phyloP scores from a whole-genome alignment of 2,797 vertebrate species.

The Heteromormyrus szaboi region DNA sequence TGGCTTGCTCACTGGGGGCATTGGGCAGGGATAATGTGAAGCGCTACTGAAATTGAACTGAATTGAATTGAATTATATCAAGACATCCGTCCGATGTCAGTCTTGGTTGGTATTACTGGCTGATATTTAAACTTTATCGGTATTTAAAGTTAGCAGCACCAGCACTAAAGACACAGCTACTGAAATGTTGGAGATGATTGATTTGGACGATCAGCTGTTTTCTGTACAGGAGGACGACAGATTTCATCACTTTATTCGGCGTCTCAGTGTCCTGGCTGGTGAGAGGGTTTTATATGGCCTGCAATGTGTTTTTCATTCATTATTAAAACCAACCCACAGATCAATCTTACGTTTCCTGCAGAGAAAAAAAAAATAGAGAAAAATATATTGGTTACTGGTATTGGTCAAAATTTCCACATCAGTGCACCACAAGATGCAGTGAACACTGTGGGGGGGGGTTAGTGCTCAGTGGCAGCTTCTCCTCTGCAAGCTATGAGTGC shows the following conservation, averaged over 20 bases:
- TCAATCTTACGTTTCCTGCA: background rate
- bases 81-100: background rate
- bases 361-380: background rate
- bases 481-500: background rate
- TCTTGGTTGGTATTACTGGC: background rate
- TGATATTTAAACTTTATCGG: background rate
- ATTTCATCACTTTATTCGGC: background rate
- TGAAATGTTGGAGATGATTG: background rate
- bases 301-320: background rate
- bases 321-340: background rate
- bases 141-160: background rate
- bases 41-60: background rate
- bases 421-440: constrained; percentile 6
- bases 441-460: constrained; percentile 26
- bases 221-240: background rate
- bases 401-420: background rate
- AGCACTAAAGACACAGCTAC: background rate
- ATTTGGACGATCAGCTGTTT: background rate
- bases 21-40: background rate
- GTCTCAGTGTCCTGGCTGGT: background rate
- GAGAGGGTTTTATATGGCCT: background rate
- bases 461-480: constrained; percentile 25
- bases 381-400: background rate
- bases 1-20: background rate
- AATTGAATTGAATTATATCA: background rate